Evolutionary conservation across 2,888 invertebrate genomes (phyloP).

Genomic region (Podabrus alpinus): DNA sequence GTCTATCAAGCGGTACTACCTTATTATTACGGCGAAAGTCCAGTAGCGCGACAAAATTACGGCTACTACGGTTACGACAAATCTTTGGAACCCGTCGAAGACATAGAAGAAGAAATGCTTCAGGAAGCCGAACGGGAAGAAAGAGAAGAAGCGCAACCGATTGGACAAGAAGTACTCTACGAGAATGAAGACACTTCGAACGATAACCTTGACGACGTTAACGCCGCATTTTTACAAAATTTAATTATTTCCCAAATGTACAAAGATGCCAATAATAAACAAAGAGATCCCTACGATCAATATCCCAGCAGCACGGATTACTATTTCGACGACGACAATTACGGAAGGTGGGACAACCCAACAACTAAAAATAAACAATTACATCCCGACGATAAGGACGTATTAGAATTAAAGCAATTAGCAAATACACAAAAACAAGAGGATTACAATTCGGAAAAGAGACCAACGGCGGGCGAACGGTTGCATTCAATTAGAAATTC

Average conservation of each 20-base stretch:
- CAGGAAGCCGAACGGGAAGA: slow-evolving; percentile 65
- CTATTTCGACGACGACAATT: slow-evolving; percentile 45
- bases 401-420: slow-evolving; percentile 66
- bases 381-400: slow-evolving; percentile 67
- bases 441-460: slow-evolving; percentile 13
- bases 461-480: slow-evolving; percentile 35
- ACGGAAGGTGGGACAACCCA: slow-evolving; percentile 41
- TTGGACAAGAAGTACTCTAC: slow-evolving; percentile 70
- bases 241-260: slow-evolving; percentile 69
- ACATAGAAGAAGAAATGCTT: slow-evolving; percentile 63
- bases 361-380: slow-evolving; percentile 24
- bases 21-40: slow-evolving; percentile 56
- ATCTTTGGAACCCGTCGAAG: slow-evolving; percentile 56
- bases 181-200: slow-evolving; percentile 57
- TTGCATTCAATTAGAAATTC: slow-evolving; percentile 40
- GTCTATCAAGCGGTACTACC: slow-evolving; percentile 55
- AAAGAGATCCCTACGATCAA: slow-evolving; percentile 35
- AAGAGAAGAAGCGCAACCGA: slow-evolving; percentile 61
- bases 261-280: slow-evolving; percentile 57
- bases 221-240: slow-evolving; percentile 70
- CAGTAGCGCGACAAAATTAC: slow-evolving; percentile 47
- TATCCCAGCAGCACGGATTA: slow-evolving; percentile 35
- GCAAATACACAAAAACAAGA: slow-evolving; percentile 54
- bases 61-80: slow-evolving; percentile 54
- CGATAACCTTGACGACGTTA: slow-evolving; percentile 54